Evolutionary conservation across 2,888 invertebrate genomes (phyloP), one percentile per base, ranked within the genome.

Genomic region (Drosophila maculinotata): DNA sequence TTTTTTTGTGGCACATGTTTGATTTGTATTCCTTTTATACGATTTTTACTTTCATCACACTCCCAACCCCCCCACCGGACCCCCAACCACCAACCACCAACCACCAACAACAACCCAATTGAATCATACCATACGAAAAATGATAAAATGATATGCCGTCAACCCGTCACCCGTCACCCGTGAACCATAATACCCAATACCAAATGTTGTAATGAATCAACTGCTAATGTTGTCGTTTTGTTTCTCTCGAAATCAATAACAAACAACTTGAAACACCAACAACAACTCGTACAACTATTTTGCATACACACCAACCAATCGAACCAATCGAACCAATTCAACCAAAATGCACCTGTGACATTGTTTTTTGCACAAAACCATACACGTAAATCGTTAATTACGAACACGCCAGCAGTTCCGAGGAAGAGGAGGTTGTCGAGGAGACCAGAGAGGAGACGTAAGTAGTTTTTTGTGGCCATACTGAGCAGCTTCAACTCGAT

Each of bases 351-450:
- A 74, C 59, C 57, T 69, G 69, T 77, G 74, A 74, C 57, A 53
- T 74, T 62, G 64, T 69, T 77, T 81, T 78, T 70, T 70, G 65
- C 79, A 79, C 69, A 76, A 57, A 72, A 56, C 65, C 62, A 68
- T 28, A 62, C 39, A 62, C 49, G 28, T 47, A 54, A 63, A 51
- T 26, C 56, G 69, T 83, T 88, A 86, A 81, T 86, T 86, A 90
- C 89, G 85, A 69, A 69, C 69, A 57, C 65, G 67, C 47, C 77
- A 85, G 83, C 80, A 91, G 91, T 89, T 92, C 92, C 83, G 92
- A 92, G 87, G 91, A 92, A 89, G 91, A 91, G 90, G 92, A 91
- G 89, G 90, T 91, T 88, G 90, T 89, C 89, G 92, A 92, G 89
- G 91, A 90, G 80, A 88, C 88, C 88, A 81, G 73, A 78, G 90